Evolutionary conservation across 2,888 invertebrate genomes (phyloP).

Genomic region (Amiota mariae): DNA sequence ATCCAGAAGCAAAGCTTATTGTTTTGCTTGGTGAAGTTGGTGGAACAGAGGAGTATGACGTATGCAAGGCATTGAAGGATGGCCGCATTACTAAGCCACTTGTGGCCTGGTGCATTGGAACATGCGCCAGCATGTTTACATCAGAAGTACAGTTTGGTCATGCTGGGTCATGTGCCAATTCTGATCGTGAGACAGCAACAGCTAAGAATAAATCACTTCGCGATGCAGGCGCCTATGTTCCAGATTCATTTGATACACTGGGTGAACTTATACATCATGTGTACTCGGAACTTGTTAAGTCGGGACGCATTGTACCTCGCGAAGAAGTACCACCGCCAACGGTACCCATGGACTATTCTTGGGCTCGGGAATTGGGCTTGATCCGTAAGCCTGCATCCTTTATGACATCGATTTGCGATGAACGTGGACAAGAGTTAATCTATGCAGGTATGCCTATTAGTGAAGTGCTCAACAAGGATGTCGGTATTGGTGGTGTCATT

Average conservation of each 20-base stretch:
- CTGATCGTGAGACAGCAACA: slow-evolving; percentile 92
- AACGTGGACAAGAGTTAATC: slow-evolving; percentile 95
- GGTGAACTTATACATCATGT: slow-evolving; percentile 87
- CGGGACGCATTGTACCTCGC: slow-evolving; percentile 88
- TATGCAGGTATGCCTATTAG: slow-evolving; percentile 96
- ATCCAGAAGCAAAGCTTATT: slow-evolving; percentile 92
- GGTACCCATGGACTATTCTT: slow-evolving; percentile 99
- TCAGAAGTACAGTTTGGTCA: slow-evolving; percentile 98
- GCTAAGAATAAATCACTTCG: slow-evolving; percentile 91
- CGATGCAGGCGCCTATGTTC: slow-evolving; percentile 91
- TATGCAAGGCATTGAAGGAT: slow-evolving; percentile 88
- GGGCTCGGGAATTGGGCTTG: slow-evolving; percentile 96
- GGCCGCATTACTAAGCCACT: slow-evolving; percentile 92
- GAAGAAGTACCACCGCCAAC: slow-evolving; percentile 97
- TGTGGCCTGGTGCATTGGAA: slow-evolving; percentile 99
- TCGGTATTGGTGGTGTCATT: slow-evolving; percentile 98
- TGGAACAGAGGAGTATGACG: slow-evolving; percentile 97
- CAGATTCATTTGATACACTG: slow-evolving; percentile 90
- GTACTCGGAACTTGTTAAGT: slow-evolving; percentile 83
- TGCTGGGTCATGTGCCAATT: slow-evolving; percentile 98
- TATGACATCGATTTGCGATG: slow-evolving; percentile 99
- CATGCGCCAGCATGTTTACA: slow-evolving; percentile 89
- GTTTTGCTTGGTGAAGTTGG: slow-evolving; percentile 98
- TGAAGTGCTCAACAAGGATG: slow-evolving; percentile 91
- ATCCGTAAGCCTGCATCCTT: slow-evolving; percentile 99